These are phyloP conservation scores for Grallaria varia DNA, from an alignment of 2,113 vertebrate species.

Conservation along the genomic window DNA sequence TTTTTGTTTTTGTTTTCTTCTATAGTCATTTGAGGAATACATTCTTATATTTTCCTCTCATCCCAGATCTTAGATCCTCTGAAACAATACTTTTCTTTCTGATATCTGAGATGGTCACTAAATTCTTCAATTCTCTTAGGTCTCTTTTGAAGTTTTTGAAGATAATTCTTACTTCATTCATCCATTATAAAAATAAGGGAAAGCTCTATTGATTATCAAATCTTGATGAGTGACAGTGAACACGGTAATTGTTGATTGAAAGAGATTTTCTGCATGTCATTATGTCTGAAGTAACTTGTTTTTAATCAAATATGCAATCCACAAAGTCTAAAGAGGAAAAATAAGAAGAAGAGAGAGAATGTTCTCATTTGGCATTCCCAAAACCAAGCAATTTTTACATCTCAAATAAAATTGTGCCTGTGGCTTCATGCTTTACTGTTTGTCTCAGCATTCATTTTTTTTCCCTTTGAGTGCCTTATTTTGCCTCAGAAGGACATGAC, in stretches of 20 bases:
- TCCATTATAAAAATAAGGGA: background rate
- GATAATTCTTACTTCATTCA: background rate
- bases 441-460: background rate
- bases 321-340: background rate
- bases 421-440: background rate
- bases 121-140: background rate
- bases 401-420: background rate
- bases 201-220: background rate
- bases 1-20: background rate
- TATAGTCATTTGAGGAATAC: background rate
- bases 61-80: background rate
- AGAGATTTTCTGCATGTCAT: background rate
- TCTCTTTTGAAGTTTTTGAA: background rate
- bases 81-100: background rate
- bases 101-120: fast-evolving
- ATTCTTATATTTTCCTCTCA: background rate
- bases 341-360: background rate
- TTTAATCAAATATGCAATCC: background rate
- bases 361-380: background rate
- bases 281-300: background rate
- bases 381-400: background rate
- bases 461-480: background rate
- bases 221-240: background rate
- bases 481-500: background rate
- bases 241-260: background rate